Evolutionary conservation across 2,113 vertebrate species (phyloP), one percentile per base, ranked within the genome.

Genomic region (Thalassoma bifasciatum): DNA sequence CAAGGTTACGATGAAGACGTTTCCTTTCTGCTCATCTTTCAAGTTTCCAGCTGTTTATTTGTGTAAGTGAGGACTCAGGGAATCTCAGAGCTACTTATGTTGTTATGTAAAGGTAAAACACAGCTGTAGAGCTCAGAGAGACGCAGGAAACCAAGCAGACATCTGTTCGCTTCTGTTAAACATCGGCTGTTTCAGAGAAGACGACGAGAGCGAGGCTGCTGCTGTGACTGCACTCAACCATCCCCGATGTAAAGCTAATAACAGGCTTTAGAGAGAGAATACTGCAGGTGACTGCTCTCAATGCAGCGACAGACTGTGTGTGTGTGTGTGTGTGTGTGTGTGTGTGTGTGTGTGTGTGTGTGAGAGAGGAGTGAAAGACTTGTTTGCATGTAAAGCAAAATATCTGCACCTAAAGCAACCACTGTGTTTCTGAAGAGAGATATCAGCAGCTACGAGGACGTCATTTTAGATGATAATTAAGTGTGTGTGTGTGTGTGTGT

Each of bases 391-490:
- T 30, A 63, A 36, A 38, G 51, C 22, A 30, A 1, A 0, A 52
- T 40, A 56, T 3, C 13, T 56, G 37, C 53, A 66, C 49, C 49
- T 46, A 59, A 66, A 59, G 44, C 3, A 1, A 1, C 24, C 11
- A 24, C 52, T 16, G 23, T 66, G 53, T 79, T 86, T 89, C 77
- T 86, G 76, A 78, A 83, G 57, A 84, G 75, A 89, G 78, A 85
- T 66, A 88, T 85, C 79, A 79, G 84, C 82, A 46, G 72, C 51
- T 70, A 61, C 65, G 68, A 82, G 76, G 76, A 85, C 71, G 83
- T 92, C 77, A 85, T 86, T 92, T 88, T 62, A 85, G 77, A 90
- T 85, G 84, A 66, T 90, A 89, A 91, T 91, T 85, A 90, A 90
- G 82, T 42, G 75, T 87, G 87, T 84, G 68, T 46, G 53, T 76